Percentiles rank a stretch among this genome's conserved stretches.
phyloP scores from a whole-genome alignment of 2,888 invertebrate species.

The Protophormia terraenovae region DNA sequence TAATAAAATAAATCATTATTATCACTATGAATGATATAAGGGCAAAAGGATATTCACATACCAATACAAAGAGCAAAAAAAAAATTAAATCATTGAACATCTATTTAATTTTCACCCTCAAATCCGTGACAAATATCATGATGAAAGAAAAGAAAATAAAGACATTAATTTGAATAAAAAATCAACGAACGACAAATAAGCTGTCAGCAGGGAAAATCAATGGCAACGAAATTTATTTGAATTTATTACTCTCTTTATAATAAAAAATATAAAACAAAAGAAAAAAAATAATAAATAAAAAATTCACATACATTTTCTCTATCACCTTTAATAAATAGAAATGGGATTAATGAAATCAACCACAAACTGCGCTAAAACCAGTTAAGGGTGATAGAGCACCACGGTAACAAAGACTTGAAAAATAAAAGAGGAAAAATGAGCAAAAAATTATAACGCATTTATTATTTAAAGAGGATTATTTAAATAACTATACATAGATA shows the following conservation, averaged over 20 bases:
- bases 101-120: conserved; percentile 25
- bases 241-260: conserved; percentile 44
- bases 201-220: conserved; percentile 47
- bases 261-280: conserved; percentile 8
- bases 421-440: background rate
- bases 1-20: background rate
- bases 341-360: conserved; percentile 17
- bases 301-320: background rate
- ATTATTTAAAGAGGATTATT: conserved; percentile 55
- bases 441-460: conserved; percentile 13
- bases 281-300: background rate
- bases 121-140: background rate
- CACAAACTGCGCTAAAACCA: conserved; percentile 3
- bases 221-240: conserved; percentile 40
- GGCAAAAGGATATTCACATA: background rate
- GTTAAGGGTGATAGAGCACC: background rate
- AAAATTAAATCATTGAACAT: background rate
- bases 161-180: conserved; percentile 45
- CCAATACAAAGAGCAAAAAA: too few species aligned
- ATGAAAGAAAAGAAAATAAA: background rate
- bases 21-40: background rate
- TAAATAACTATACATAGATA: background rate
- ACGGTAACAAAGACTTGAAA: background rate
- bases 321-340: background rate
- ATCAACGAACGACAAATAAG: conserved; percentile 33